A percentile compares a stretch with the other conserved stretches of the same genome.
phyloP scores from a whole-genome alignment of 2,888 invertebrate genomes.

The Cheilosia pagana region DNA sequence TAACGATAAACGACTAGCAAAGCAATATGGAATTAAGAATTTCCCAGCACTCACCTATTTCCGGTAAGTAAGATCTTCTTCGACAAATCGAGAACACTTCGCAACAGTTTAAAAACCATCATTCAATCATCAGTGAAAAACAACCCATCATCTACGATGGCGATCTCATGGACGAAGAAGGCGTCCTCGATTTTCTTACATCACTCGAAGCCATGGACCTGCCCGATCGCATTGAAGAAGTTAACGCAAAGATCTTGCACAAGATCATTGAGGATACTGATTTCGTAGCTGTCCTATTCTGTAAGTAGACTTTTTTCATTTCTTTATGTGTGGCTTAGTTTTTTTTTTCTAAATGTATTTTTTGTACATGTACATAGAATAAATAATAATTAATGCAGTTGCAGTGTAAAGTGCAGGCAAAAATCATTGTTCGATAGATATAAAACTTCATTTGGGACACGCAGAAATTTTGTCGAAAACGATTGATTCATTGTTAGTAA shows the following conservation, averaged over 20 bases:
- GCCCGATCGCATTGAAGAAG: slow-evolving; percentile 97
- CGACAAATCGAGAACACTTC: background rate
- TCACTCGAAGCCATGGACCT: slow-evolving; percentile 97
- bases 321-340: slow-evolving; percentile 41
- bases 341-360: slow-evolving; percentile 39
- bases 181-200: slow-evolving; percentile 95
- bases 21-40: slow-evolving; percentile 97
- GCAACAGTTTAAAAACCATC: background rate
- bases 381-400: slow-evolving; percentile 80
- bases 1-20: slow-evolving; percentile 97
- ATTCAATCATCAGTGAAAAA: slow-evolving; percentile 88
- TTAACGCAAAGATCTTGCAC: slow-evolving; percentile 93
- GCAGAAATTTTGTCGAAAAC: slow-evolving; percentile 3
- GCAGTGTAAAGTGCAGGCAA: slow-evolving; percentile 78
- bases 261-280: slow-evolving; percentile 96
- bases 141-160: slow-evolving; percentile 98
- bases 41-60: slow-evolving; percentile 98
- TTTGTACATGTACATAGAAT: slow-evolving; percentile 45
- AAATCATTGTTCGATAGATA: slow-evolving; percentile 38
- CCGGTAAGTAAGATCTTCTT: slow-evolving; percentile 81
- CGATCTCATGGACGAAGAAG: slow-evolving; percentile 97
- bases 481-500: slow-evolving; percentile 39
- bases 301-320: slow-evolving; percentile 87
- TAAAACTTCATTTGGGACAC: slow-evolving; percentile 37
- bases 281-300: slow-evolving; percentile 96